phyloP scores from a whole-genome alignment of 2,888 invertebrate species.

The Cyaniris semiargus region DNA sequence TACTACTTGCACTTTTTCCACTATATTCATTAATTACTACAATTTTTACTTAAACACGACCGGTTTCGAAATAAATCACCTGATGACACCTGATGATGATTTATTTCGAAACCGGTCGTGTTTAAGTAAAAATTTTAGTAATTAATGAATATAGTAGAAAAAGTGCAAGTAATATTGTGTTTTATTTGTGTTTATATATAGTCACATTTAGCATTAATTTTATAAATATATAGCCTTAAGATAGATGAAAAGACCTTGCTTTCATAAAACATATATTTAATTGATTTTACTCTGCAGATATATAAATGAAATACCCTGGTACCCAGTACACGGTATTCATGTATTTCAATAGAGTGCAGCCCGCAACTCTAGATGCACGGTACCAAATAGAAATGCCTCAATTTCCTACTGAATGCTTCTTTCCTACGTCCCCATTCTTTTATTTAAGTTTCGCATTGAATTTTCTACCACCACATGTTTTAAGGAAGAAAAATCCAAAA shows the following conservation, averaged over 20 bases:
- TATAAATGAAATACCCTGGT: conserved; percentile 29
- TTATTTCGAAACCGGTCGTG: too few species aligned
- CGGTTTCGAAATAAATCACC: too few species aligned
- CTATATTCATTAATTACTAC: too few species aligned
- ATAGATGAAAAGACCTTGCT: background rate
- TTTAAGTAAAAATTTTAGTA: too few species aligned
- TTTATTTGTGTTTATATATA: too few species aligned
- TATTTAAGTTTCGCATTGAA: conserved; percentile 55
- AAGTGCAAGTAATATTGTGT: too few species aligned
- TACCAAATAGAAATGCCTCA: conserved; percentile 75
- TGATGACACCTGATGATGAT: too few species aligned
- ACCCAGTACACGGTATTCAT: conserved; percentile 34
- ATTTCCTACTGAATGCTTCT: conserved; percentile 68
- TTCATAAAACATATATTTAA: conserved; percentile 20
- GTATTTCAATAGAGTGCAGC: conserved; percentile 48
- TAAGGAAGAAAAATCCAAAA: background rate
- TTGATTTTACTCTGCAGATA: background rate
- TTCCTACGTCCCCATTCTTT: conserved; percentile 54
- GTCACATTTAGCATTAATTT: too few species aligned
- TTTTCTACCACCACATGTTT: conserved; percentile 41
- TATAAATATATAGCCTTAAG: too few species aligned
- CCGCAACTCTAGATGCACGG: conserved; percentile 60
- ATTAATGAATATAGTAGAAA: too few species aligned
- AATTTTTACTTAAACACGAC: too few species aligned
- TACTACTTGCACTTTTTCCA: too few species aligned